A percentile compares a stretch with the other conserved stretches of the same genome.
Conservation (phyloP, 2,888 invertebrate species). For the Villa cingulata region DNA sequence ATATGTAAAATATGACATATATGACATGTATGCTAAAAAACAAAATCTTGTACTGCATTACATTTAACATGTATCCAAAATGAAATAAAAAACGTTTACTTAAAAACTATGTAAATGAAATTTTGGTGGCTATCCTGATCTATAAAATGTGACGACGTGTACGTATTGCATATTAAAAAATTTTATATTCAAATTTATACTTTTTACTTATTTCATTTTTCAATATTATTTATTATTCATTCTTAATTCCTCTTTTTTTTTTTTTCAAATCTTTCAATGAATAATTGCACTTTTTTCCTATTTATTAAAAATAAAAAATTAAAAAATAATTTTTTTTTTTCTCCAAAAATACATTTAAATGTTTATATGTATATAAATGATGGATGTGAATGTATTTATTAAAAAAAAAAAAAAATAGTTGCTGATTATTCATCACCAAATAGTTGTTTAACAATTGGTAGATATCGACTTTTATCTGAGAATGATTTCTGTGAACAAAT, state of each 20-base stretch:
- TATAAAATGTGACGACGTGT: background rate
- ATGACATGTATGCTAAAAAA: too few relatives aligned
- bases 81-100: too few relatives aligned
- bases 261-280: background rate
- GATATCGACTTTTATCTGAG: conserved; percentile 12
- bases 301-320: background rate
- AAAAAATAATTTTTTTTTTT: background rate
- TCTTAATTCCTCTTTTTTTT: background rate
- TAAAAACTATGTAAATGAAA: background rate
- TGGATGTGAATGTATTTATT: background rate
- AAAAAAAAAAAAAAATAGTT: background rate
- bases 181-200: too few relatives aligned
- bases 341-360: background rate
- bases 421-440: conserved; percentile 7
- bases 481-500: conserved; percentile 7
- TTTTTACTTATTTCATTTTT: too few relatives aligned
- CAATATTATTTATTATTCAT: background rate
- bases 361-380: too few relatives aligned
- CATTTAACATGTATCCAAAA: too few relatives aligned
- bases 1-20: background rate
- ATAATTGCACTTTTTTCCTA: background rate
- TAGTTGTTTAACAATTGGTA: conserved; percentile 9
- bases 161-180: background rate
- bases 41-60: too few relatives aligned
- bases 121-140: background rate